phyloP scores from a whole-genome alignment of 2,888 invertebrate species.

The Caenorhabditis zanzibari region DNA sequence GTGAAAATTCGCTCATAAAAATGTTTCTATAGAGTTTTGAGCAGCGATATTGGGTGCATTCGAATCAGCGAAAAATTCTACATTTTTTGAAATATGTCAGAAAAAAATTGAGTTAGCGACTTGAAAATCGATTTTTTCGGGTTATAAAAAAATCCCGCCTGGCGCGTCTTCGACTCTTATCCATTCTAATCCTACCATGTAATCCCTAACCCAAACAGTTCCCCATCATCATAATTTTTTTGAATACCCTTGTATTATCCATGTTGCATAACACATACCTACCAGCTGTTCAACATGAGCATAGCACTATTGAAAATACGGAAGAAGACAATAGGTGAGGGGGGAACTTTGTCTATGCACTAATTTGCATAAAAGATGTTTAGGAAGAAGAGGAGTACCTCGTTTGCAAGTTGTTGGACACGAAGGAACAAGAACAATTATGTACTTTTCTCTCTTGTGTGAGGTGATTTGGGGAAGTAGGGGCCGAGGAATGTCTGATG shows the following conservation, averaged over 20 bases:
- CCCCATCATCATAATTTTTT: not conserved
- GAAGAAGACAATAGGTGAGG: slow-evolving; percentile 39
- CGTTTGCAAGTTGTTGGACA: slow-evolving; percentile 3
- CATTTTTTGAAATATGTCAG: no score
- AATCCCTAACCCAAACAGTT: slow-evolving; percentile 29
- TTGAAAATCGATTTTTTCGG: no score
- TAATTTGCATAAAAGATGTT: slow-evolving; percentile 65
- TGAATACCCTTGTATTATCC: not conserved
- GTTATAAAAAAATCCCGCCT: no score
- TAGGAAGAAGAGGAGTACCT: not conserved
- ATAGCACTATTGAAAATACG: not conserved
- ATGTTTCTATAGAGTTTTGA: no score
- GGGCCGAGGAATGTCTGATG: slow-evolving; percentile 24
- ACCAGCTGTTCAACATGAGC: slow-evolving; percentile 30
- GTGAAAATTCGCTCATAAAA: no score
- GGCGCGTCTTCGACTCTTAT: no score
- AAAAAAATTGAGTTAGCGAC: no score
- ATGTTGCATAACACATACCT: slow-evolving; percentile 45
- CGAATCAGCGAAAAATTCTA: no score
- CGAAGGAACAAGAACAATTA: slow-evolving; percentile 38
- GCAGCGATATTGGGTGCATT: no score
- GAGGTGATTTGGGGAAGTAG: slow-evolving; percentile 1
- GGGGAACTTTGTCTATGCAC: slow-evolving; percentile 24
- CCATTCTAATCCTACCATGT: not conserved
- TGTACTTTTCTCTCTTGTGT: slow-evolving; percentile 40